Conservation (phyloP, 2,113 vertebrate genomes). For the Microtus montanus region DNA sequence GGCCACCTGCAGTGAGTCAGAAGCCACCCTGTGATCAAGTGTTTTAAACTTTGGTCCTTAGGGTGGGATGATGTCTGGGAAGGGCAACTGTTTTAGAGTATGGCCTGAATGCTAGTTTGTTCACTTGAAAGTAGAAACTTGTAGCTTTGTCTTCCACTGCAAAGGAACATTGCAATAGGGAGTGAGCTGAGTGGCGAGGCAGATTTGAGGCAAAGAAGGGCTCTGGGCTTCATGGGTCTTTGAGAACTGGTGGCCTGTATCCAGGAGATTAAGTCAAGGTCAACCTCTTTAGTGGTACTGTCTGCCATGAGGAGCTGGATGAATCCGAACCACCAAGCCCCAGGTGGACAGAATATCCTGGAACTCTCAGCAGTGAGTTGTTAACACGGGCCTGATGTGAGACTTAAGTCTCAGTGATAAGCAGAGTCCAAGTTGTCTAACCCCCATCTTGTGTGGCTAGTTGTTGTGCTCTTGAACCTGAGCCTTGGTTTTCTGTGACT, state of each 20-base stretch:
- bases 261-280: neutral
- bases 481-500: conserved; percentile 40
- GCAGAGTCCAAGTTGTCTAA: neutral
- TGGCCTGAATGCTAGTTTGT: neutral
- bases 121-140: neutral
- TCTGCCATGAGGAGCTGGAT: neutral
- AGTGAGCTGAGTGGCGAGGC: neutral
- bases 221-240: neutral
- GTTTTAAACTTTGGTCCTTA: neutral
- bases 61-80: neutral
- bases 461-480: neutral
- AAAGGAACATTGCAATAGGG: neutral
- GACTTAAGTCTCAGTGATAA: neutral
- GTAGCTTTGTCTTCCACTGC: neutral
- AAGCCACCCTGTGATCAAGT: neutral
- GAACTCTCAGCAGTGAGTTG: neutral
- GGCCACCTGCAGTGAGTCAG: conserved; percentile 85
- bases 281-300: neutral
- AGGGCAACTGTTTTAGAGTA: neutral
- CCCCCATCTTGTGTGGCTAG: neutral
- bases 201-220: neutral
- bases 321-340: neutral
- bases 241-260: neutral
- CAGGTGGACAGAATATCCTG: neutral
- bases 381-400: neutral